Base-by-base conservation (phyloP, 2,888 invertebrate genomes). In the Caenorhabditis sp. region DNA sequence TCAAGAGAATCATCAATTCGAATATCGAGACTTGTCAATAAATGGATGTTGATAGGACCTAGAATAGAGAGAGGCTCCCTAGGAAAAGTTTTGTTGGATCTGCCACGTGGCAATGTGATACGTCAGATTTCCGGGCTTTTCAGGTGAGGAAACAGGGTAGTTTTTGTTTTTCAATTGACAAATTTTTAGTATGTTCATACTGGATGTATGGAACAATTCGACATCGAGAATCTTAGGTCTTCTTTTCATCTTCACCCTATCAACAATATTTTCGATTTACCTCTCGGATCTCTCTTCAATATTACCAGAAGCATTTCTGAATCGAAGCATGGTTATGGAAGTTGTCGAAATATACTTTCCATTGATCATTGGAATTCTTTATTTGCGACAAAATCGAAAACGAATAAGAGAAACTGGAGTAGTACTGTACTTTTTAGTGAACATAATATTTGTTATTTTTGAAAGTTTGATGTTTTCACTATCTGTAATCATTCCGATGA, bases 1-100 rank as follows among this genome's bases (percentile, higher is more conserved):
- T 93, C 95, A 93, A 89, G 95, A 65, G 96, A 96, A 89, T 96
- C 95, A 0, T 94, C 94, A 10, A 94, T 95, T 72, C 91, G 96
- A 81, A 95, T 96, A 81, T 94, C 95, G 85, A 93, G 94, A 73
- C 89, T 96, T 51, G 94, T 94, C 1, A 93, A 93, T 80, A 91
- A 94, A 86, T 91, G 92, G 81, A 65, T 69, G 50, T 64, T 60
- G 26, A 24, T 63, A 3, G 66, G 62, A 4, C 66, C 69, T 10
- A 58, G 62, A 1, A 21, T 69, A 0, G 24, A 61, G 4, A 62
- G 62, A 64, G 62, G 61, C 10, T 51, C 74, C 0, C 58, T 62
- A 26, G 74, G 74, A 14, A 74, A 66, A 51, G 66, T 69, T 24
- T 50, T 69, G 10, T 51, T 69, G 0, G 69, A 74, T 60, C 62